phyloP scores from a whole-genome alignment of 2,888 invertebrate genomes.

The Nemurella pictetii region DNA sequence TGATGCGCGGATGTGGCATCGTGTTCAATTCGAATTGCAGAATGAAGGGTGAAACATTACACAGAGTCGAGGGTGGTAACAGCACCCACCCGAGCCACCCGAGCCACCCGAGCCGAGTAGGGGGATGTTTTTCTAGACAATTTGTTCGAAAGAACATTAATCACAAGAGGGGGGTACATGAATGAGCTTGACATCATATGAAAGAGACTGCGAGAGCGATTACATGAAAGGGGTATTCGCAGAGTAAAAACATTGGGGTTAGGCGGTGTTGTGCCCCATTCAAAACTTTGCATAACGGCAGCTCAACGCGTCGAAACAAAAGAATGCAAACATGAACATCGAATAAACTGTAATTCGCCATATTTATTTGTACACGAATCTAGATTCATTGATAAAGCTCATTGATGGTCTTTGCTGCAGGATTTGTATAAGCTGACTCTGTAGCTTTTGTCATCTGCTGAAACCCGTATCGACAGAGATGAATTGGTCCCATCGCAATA shows the following conservation, averaged over 20 bases:
- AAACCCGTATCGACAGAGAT: not conserved
- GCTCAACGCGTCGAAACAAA: constrained; percentile 10
- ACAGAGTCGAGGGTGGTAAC: constrained; percentile 28
- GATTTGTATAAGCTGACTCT: not conserved
- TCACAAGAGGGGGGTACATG: constrained; percentile 42
- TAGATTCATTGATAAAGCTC: not conserved
- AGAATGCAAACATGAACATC: constrained; percentile 24
- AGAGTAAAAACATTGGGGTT: constrained; percentile 32
- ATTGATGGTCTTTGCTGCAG: not conserved
- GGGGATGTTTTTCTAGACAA: constrained; percentile 47
- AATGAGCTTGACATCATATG: constrained; percentile 35
- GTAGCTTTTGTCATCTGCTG: not conserved
- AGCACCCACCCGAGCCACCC: not conserved
- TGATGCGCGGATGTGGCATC: constrained; percentile 40
- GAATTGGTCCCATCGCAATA: not conserved
- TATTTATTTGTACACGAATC: constrained; percentile 9
- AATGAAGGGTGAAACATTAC: constrained; percentile 39
- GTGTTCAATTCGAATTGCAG: constrained; percentile 40
- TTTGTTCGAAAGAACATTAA: constrained; percentile 48
- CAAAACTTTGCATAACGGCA: constrained; percentile 19
- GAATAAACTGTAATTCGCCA: constrained; percentile 27
- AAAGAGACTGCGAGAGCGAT: constrained; percentile 34
- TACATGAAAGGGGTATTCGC: constrained; percentile 33
- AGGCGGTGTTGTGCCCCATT: constrained; percentile 4
- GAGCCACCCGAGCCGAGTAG: constrained; percentile 18